These are phyloP conservation scores for Brenthis ino DNA, from an alignment of 2,888 invertebrate species.

Conservation along the genomic window DNA sequence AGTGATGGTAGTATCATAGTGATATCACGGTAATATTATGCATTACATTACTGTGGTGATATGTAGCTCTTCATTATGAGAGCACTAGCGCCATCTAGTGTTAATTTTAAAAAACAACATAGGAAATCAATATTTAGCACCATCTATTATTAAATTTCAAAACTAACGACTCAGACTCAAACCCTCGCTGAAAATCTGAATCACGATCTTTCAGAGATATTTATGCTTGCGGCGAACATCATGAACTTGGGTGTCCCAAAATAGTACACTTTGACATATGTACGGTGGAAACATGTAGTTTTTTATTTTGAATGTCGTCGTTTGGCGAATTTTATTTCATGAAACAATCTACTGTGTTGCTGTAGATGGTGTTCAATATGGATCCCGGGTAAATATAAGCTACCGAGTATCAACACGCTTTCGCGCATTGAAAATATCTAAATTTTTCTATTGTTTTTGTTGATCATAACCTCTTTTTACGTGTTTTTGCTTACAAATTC, in stretches of 20 bases:
- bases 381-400: constrained; percentile 73
- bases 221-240: constrained; percentile 63
- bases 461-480: constrained; percentile 65
- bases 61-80: too few relatives aligned
- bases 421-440: constrained; percentile 46
- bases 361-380: constrained; percentile 68
- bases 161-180: constrained; percentile 35
- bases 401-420: constrained; percentile 46
- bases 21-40: too few relatives aligned
- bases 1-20: too few relatives aligned
- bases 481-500: constrained; percentile 47
- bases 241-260: constrained; percentile 77
- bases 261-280: constrained; percentile 81
- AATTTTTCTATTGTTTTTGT: constrained; percentile 64
- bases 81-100: constrained; percentile 32
- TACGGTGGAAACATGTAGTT: constrained; percentile 76
- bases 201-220: constrained; percentile 51
- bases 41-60: too few relatives aligned
- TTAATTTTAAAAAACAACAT: background rate
- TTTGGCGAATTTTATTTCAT: constrained; percentile 64
- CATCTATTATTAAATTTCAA: constrained; percentile 48
- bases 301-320: constrained; percentile 72
- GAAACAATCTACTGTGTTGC: constrained; percentile 52
- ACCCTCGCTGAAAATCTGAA: constrained; percentile 46
- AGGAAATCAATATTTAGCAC: constrained; percentile 43